Evolutionary conservation across 2,113 vertebrate genomes (phyloP), one percentile per base, ranked within the genome.

Genomic region (Sylvia atricapilla): DNA sequence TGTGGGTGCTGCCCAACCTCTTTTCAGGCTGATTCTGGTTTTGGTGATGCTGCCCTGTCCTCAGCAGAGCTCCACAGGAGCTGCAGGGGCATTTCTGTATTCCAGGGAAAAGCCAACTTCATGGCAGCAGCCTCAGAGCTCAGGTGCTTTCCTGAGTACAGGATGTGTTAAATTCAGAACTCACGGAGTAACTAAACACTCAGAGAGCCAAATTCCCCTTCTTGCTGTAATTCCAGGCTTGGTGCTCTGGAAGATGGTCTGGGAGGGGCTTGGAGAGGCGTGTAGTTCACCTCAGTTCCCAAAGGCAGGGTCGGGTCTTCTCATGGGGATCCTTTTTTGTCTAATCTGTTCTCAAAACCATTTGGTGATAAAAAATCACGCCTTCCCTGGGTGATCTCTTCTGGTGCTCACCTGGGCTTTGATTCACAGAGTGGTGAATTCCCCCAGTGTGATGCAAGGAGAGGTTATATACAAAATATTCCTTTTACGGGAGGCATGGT

Each of bases 351-450:
- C 93, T 74, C 43, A 84, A 64, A 87, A 88, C 60, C 5, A 5
- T 70, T 59, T 68, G 77, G 52, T 59, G 52, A 86, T 70, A 86
- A 55, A 86, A 93, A 86, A 13, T 72, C 91, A 84, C 83, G 11
- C 80, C 83, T 52, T 93, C 30, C 59, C 76, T 75, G 37, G 52
- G 68, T 70, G 80, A 88, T 50, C 31, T 69, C 37, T 49, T 56
- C 76, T 62, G 23, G 23, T 88, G 73, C 21, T 96, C 3, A 1
- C 55, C 88, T 77, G 69, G 79, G 88, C 88, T 93, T 92, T 87
- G 80, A 92, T 78, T 96, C 90, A 95, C 52, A 35, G 23, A 27
- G 21, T 6, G 30, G 25, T 75, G 66, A 96, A 96, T 95, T 92
- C 80, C 68, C 59, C 69, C n/a, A 52, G 10, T 21, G 30, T 79